These are phyloP conservation scores for Uromys caudimaculatus DNA, from an alignment of 2,797 vertebrate species.

Conservation along the genomic window DNA sequence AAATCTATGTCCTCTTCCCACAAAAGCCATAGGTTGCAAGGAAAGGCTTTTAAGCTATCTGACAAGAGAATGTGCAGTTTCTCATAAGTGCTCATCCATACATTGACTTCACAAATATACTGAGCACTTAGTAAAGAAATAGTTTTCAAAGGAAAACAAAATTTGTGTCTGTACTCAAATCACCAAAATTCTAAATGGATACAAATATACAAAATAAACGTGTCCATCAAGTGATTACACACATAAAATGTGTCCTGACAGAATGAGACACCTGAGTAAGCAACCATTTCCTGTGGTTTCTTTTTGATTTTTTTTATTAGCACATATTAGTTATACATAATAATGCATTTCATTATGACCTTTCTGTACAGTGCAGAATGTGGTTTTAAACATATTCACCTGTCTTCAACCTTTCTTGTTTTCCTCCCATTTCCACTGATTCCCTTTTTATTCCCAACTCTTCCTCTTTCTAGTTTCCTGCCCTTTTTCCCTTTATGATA, in stretches of 20 bases:
- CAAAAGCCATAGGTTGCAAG: neutral
- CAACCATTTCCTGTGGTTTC: neutral
- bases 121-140: conserved; percentile 3
- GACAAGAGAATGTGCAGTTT: conserved; percentile 51
- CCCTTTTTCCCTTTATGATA: neutral
- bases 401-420: neutral
- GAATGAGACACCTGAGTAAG: neutral
- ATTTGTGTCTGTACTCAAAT: conserved; percentile 33
- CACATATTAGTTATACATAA: neutral
- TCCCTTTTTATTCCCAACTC: neutral
- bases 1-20: neutral
- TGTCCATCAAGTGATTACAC: neutral
- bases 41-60: conserved; percentile 21
- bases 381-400: neutral
- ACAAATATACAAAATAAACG: conserved; percentile 18
- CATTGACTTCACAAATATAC: conserved; percentile 31
- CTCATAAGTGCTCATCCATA: neutral
- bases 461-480: neutral
- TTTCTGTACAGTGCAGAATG: neutral
- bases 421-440: neutral
- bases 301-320: neutral
- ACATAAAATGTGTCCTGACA: neutral
- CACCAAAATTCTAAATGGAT: conserved; percentile 5
- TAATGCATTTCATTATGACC: neutral
- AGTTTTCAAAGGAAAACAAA: conserved; percentile 41